Base-by-base conservation (phyloP, 2,113 vertebrate genomes). In the Amblyopsis rosae region DNA sequence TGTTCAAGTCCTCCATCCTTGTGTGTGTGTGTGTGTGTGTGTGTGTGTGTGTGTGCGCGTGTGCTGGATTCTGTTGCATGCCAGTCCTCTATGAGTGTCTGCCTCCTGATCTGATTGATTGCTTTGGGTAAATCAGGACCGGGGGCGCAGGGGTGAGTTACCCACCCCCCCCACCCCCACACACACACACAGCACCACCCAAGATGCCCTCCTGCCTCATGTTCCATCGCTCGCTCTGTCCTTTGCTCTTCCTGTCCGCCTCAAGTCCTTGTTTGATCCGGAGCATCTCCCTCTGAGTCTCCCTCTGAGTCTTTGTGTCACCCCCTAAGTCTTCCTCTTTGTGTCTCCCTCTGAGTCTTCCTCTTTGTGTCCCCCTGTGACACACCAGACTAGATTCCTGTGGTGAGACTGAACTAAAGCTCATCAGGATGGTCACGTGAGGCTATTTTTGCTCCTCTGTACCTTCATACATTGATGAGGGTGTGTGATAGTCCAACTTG, bases 21-120 rank as follows among this genome's bases (percentile, higher is more conserved):
- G 72, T 51, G 59, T 33, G 59, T 47, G 64, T 75, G 67, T 70
- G 58, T 75, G 67, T 48, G 72, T 67, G 53, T 55, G 54, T 75
- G 60, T 62, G 60, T 49, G 35, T 62, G 46, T 62, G 53, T 57
- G 48, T 69, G 49, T 32, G 12, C 35, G 49, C 9, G 62, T 33
- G 47, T 33, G 77, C 67, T 87, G 89, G 87, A 92, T 93, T 91
- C 87, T 85, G 89, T 92, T 93, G 90, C 90, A 89, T 86, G 73
- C 87, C 81, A 90, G 87, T 90, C 76, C 80, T 85, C 86, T 82
- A 77, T 93, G 91, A 92, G 89, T 92, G 90, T 88, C 90, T 91
- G 89, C 87, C 89, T 89, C 89, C 89, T 85, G 87, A 87, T 85
- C 91, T 90, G 87, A 93, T 93, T 93, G 91, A 92, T 94, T 93